Evolutionary conservation across 2,888 invertebrate species (phyloP).

Genomic region (Brenthis ino): DNA sequence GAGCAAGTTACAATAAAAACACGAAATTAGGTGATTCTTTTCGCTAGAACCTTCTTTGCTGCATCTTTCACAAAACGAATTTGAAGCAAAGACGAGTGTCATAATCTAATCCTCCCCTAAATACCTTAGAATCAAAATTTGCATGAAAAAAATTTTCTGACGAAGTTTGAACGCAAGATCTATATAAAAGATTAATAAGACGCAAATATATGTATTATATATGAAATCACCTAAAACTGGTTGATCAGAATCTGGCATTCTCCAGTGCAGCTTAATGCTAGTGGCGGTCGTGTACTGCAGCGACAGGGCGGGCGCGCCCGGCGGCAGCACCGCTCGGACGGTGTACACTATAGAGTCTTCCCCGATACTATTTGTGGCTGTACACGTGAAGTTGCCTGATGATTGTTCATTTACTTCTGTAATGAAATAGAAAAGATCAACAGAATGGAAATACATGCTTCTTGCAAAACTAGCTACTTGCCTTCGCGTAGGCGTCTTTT

Average conservation of each 20-base stretch:
- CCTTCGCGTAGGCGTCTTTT: not conserved
- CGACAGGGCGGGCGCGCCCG: conserved; percentile 86
- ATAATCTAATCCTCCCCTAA: too few relatives aligned
- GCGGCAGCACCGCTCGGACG: conserved; percentile 88
- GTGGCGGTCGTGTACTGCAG: conserved; percentile 89
- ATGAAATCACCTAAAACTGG: conserved; percentile 63
- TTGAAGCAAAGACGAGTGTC: too few relatives aligned
- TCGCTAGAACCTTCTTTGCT: too few relatives aligned
- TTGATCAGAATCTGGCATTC: conserved; percentile 72
- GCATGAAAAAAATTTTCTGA: too few relatives aligned
- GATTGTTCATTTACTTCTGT: conserved; percentile 87
- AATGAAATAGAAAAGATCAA: not conserved
- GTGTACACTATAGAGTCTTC: conserved; percentile 91
- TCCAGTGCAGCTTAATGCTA: conserved; percentile 84
- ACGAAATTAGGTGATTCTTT: too few relatives aligned
- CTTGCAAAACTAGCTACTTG: not conserved
- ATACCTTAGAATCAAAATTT: too few relatives aligned
- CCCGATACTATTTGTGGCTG: conserved; percentile 91
- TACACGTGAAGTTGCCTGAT: conserved; percentile 91
- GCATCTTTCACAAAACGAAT: not conserved
- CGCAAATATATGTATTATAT: too few relatives aligned
- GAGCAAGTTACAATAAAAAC: too few relatives aligned
- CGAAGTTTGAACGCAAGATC: too few relatives aligned
- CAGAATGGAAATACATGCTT: too few relatives aligned
- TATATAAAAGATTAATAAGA: too few relatives aligned